These are phyloP conservation scores for Electrophaes corylata DNA, from an alignment of 2,888 invertebrate species.

Conservation along the genomic window DNA sequence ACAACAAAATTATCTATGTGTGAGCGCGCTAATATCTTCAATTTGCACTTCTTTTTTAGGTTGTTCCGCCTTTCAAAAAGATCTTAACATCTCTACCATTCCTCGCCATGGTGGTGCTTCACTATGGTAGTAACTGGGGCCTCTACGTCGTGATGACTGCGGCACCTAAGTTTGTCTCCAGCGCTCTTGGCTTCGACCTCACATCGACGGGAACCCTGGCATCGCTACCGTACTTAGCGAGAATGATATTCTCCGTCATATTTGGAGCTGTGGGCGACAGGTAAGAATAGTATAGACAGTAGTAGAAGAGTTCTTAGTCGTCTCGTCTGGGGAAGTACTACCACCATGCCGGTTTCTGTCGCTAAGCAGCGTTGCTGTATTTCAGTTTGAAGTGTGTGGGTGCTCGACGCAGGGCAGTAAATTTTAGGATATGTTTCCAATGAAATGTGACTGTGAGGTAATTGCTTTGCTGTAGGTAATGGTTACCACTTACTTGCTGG, in stretches of 20 bases:
- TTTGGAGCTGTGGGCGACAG: constrained; percentile 89
- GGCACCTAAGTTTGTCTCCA: constrained; percentile 90
- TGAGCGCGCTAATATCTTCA: too few relatives aligned
- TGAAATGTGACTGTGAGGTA: too few relatives aligned
- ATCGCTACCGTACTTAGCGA: constrained; percentile 88
- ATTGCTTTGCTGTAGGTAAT: too few relatives aligned
- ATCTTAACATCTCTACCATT: constrained; percentile 88
- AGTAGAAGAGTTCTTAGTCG: neutral
- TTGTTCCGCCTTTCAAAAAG: constrained; percentile 86
- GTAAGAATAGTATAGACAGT: constrained; percentile 40
- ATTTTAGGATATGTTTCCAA: too few relatives aligned
- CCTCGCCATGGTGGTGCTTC: constrained; percentile 86
- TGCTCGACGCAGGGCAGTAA: too few relatives aligned
- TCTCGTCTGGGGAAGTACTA: too few relatives aligned
- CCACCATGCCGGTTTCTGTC: too few relatives aligned
- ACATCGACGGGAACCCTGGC: constrained; percentile 88
- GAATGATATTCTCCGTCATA: constrained; percentile 88
- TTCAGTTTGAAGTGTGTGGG: too few relatives aligned
- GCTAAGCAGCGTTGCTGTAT: too few relatives aligned
- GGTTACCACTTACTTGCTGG: too few relatives aligned
- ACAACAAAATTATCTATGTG: too few relatives aligned
- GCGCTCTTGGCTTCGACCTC: constrained; percentile 88
- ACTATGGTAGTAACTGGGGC: constrained; percentile 91
- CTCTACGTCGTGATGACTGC: constrained; percentile 90
- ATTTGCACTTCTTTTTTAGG: constrained; percentile 63